phyloP scores from a whole-genome alignment of 2,888 invertebrate genomes.

The Chymomyza amoena region DNA sequence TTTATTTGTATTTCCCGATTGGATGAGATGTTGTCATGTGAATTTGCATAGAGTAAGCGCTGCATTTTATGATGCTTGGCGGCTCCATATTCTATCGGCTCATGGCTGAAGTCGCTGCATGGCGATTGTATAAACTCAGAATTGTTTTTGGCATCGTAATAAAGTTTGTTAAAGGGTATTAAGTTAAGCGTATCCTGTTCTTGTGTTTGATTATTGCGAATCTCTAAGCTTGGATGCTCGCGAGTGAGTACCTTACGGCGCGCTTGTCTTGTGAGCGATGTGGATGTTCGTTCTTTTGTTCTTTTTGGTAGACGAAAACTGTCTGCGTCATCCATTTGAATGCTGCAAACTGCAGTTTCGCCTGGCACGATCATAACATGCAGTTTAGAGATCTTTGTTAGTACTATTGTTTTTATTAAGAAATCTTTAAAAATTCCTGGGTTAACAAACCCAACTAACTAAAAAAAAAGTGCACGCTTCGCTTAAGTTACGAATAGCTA shows the following conservation, averaged over 20 bases:
- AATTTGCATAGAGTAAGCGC: not conserved
- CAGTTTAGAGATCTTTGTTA: not conserved
- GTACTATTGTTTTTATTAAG: not conserved
- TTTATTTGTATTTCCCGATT: constrained; percentile 41
- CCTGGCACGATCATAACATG: not conserved
- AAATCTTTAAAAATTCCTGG: not conserved
- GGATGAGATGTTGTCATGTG: not conserved
- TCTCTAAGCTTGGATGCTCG: constrained; percentile 35
- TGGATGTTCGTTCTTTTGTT: constrained; percentile 35
- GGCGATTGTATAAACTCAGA: no score
- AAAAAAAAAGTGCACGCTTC: constrained; percentile 40
- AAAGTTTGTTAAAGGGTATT: no score
- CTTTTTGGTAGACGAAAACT: not conserved
- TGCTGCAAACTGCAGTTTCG: constrained; percentile 34
- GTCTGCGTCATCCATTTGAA: constrained; percentile 45
- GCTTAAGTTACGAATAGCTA: constrained; percentile 32
- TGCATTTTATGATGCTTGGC: not conserved
- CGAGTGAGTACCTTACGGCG: constrained; percentile 43
- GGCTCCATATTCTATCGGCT: not conserved
- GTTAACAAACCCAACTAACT: constrained; percentile 14
- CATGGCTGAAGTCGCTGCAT: not conserved
- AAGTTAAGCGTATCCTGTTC: not conserved
- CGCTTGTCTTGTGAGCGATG: constrained; percentile 52
- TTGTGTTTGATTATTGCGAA: constrained; percentile 14
- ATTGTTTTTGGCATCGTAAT: no score